Percentiles rank a stretch among this genome's conserved stretches.
phyloP scores from a whole-genome alignment of 2,113 vertebrate genomes.

The Bujurquina vittata region DNA sequence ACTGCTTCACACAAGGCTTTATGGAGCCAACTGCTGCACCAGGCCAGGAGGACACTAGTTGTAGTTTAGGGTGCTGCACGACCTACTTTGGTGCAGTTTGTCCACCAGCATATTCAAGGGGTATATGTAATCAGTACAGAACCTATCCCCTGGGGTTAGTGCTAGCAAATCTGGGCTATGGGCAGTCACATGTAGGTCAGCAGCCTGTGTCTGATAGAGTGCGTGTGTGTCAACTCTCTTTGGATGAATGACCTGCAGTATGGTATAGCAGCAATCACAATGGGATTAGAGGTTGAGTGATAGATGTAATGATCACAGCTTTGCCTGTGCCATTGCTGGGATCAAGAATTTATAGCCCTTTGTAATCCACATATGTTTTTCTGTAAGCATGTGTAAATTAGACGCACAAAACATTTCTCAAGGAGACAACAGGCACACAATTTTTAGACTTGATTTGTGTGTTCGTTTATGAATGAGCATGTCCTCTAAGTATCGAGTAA shows the following conservation, averaged over 20 bases:
- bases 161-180: slow-evolving; percentile 69
- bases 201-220: slow-evolving; percentile 39
- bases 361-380: slow-evolving; percentile 7
- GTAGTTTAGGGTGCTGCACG: slow-evolving; percentile 54
- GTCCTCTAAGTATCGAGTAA: slow-evolving; percentile 31
- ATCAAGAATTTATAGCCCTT: slow-evolving; percentile 40
- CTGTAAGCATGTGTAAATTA: background rate
- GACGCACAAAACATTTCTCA: slow-evolving; percentile 16
- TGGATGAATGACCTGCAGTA: slow-evolving; percentile 57
- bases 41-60: slow-evolving; percentile 40
- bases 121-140: slow-evolving; percentile 62
- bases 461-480: background rate
- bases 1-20: slow-evolving; percentile 28
- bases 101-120: slow-evolving; percentile 50
- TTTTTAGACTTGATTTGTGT: slow-evolving; percentile 28
- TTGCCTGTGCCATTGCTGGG: slow-evolving; percentile 34
- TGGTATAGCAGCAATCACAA: slow-evolving; percentile 40
- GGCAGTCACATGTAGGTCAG: slow-evolving; percentile 81
- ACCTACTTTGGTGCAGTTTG: slow-evolving; percentile 68
- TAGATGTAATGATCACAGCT: slow-evolving; percentile 57
- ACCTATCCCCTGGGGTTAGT: slow-evolving; percentile 65
- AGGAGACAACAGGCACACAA: slow-evolving; percentile 31
- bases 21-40: slow-evolving; percentile 14
- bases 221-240: slow-evolving; percentile 53
- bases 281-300: slow-evolving; percentile 43